Evolutionary conservation across 2,797 vertebrate species (phyloP), one percentile per base, ranked within the genome.

Genomic region (Myripristis murdjan): DNA sequence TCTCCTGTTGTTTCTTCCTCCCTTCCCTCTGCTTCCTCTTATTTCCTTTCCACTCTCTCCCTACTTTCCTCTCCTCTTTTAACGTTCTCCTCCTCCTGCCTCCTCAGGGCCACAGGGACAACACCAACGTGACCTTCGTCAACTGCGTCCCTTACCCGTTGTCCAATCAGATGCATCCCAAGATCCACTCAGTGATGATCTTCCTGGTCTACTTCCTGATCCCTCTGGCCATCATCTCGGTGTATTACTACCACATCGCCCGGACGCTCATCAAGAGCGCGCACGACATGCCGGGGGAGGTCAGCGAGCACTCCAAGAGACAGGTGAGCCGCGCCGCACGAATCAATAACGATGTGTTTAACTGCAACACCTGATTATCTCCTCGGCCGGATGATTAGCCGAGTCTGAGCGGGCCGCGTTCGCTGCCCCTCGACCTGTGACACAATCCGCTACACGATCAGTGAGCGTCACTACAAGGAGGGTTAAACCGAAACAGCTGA

Each of bases 191-290:
- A 0, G 93, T 98, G 55, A 87, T 98, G 91, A 97, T 99, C 83
- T 98, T 99, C 88, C 90, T 98, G 63, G 95, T 99, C n/a, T 99
- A 99, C 87, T 99, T 97, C 85, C 95, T 98, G 68, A 76, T 98
- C 16, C 98, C 97, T 23, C 94, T 99, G 74, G 77, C 81, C 64
- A 91, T 98, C 84, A 99, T 99, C 90, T 97, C 96, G 0, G 78
- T 98, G 67, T 99, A 97, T 84, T 99, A 99, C 82, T 97, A 92
- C 83, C 97, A 98, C 75, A 98, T 99, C 82, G 97, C 97, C 20
- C 95, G 92, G 64, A 97, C 96, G 44, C 95, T 99, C 77, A 93
- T 96, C 84, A 95, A 92, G 91, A 99, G 97, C 71, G 97, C 97
- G 53, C 96, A 96, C 35, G 94, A 98, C 88, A 96, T 99, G 86